Conservation (phyloP, 2,888 invertebrate species). For the Agriopis aurantiaria region DNA sequence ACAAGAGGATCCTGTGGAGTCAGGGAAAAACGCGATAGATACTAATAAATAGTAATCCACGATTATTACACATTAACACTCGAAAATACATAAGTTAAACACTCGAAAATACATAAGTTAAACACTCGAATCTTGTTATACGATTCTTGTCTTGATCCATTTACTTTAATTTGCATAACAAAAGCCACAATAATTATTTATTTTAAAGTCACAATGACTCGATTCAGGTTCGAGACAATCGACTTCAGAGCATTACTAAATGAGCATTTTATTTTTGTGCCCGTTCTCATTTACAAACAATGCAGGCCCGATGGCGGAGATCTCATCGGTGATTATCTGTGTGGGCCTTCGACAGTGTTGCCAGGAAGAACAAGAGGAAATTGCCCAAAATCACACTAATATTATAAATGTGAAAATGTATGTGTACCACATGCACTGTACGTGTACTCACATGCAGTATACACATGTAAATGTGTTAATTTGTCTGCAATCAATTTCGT, state of each 20-base stretch:
- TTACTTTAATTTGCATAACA: slow-evolving; percentile 50
- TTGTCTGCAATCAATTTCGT: too few species aligned
- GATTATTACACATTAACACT: too few species aligned
- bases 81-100: too few species aligned
- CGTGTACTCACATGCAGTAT: too few species aligned
- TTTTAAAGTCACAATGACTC: slow-evolving; percentile 55
- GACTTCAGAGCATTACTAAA: slow-evolving; percentile 61
- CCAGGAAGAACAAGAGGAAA: slow-evolving; percentile 4
- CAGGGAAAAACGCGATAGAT: too few species aligned
- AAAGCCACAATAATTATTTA: slow-evolving; percentile 53
- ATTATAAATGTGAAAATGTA: background rate
- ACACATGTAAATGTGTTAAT: background rate
- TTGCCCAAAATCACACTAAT: background rate
- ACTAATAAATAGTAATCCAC: too few species aligned
- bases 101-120: too few species aligned
- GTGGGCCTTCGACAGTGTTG: slow-evolving; percentile 42
- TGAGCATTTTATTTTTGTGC: slow-evolving; percentile 68
- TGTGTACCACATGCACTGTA: background rate
- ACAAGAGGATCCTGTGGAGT: too few species aligned
- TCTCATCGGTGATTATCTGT: slow-evolving; percentile 76
- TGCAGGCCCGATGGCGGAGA: slow-evolving; percentile 68
- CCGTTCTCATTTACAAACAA: slow-evolving; percentile 81
- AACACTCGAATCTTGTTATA: too few species aligned
- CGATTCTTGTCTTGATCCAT: background rate
- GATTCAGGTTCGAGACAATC: slow-evolving; percentile 62